Evolutionary conservation across 2,797 vertebrate species (phyloP), one percentile per base, ranked within the genome.

Genomic region (Stomatorhinus walkeri): DNA sequence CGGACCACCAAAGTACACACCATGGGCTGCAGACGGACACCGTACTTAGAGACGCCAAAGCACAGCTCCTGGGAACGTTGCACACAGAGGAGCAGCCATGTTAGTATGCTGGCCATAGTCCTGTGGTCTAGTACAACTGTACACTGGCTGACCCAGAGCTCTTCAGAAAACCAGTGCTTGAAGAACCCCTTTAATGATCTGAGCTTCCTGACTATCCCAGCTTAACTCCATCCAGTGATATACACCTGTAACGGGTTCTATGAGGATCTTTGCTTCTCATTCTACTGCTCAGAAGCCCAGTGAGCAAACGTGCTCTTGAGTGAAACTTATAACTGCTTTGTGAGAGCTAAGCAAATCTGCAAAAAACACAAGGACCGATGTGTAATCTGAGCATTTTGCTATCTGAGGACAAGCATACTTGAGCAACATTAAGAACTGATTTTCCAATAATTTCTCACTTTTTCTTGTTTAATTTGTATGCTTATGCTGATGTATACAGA

Each of bases 371-470:
- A n/a, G 2, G 16, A 81, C 43, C 19, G 40, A 43, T 9, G 6
- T n/a, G 36, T 81, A 43, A 81, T 81, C 40, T n/a, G 36, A 81
- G 24, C 76, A 46, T 81, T 81, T 81, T 81, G 76, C 76, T n/a
- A 81, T 46, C 40, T 7, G 32, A 76, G 76, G 76, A 89, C 54
- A 86, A 49, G 12, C 83, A 90, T 83, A 86, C 91, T 90, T 91
- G 89, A 92, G 92, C 93, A 91, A 91, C 91, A 49, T 91, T 93
- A 91, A 89, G 90, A 90, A 91, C 92, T 64, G 90, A 92, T 93
- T 92, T 91, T 91, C 87, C 56, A 89, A 7, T 76, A 51, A 12
- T 83, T 76, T 28, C 81, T 87, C 81, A 84, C 88, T 40, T 86
- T 88, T 68, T 61, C 87, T 89, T 79, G 10, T 91, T 90, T 81